Conservation (phyloP, 2,888 invertebrate genomes). For the Bombylius major region DNA sequence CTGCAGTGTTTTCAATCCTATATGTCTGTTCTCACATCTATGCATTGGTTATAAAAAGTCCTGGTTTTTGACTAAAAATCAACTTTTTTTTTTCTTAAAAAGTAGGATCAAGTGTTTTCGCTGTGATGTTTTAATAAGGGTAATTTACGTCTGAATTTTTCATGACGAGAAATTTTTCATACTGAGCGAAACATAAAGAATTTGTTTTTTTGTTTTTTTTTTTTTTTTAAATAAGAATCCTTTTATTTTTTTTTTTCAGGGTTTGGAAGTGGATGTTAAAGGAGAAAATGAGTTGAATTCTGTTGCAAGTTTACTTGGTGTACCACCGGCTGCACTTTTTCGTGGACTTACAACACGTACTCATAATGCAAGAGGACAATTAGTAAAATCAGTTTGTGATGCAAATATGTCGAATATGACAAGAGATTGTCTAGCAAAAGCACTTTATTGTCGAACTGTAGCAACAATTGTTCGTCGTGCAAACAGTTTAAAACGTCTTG, state of each 20-base stretch:
- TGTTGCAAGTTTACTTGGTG: slow-evolving; percentile 69
- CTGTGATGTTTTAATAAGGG: slow-evolving; percentile 28
- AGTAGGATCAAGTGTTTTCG: too few species aligned
- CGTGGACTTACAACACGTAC: slow-evolving; percentile 74
- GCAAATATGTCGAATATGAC: slow-evolving; percentile 79
- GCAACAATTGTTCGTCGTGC: slow-evolving; percentile 87
- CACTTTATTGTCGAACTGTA: slow-evolving; percentile 86
- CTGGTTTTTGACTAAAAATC: too few species aligned
- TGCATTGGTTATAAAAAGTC: too few species aligned
- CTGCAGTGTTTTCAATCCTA: too few species aligned
- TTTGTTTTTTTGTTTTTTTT: slow-evolving; percentile 1
- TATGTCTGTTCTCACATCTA: too few species aligned
- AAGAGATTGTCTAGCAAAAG: slow-evolving; percentile 81
- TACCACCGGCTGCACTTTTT: slow-evolving; percentile 36
- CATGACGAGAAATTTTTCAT: slow-evolving; percentile 8
- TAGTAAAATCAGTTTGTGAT: slow-evolving; percentile 69
- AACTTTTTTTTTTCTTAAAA: too few species aligned
- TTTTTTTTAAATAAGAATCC: neutral
- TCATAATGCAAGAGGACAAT: slow-evolving; percentile 62
- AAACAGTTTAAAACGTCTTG: slow-evolving; percentile 74
- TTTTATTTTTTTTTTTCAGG: slow-evolving; percentile 24
- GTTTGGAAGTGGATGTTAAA: slow-evolving; percentile 62
- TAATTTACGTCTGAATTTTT: slow-evolving; percentile 34
- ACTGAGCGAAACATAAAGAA: slow-evolving; percentile 25
- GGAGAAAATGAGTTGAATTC: slow-evolving; percentile 75